Evolutionary conservation across 2,888 invertebrate species (phyloP).

Genomic region (Monoplex corrugatus): DNA sequence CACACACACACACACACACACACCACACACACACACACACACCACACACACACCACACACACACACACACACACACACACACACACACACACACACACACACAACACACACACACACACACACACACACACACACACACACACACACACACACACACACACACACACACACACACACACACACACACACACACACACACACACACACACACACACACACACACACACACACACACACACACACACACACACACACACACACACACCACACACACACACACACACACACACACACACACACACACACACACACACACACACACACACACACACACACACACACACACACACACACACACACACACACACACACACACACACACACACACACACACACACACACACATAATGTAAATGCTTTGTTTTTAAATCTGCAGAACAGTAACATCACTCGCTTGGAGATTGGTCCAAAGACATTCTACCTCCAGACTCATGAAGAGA

Average conservation of each 20-base stretch:
- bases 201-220: not conserved
- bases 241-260: conserved; percentile 10
- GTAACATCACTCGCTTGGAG: conserved; percentile 70
- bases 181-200: not conserved
- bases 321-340: conserved; percentile 16
- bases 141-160: conserved; percentile 3
- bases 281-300: conserved; percentile 21
- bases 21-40: too few species aligned
- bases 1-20: too few species aligned
- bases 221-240: conserved; percentile 1
- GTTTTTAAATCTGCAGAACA: conserved; percentile 66
- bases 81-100: conserved; percentile 6
- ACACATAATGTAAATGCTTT: not conserved
- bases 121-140: conserved; percentile 3
- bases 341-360: conserved; percentile 4
- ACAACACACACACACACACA: not conserved
- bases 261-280: conserved; percentile 20
- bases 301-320: conserved; percentile 16
- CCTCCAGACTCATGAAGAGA: conserved; percentile 68
- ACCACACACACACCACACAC: not conserved
- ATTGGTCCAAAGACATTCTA: conserved; percentile 71
- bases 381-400: too few species aligned
- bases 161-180: conserved; percentile 12
- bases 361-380: too few species aligned
- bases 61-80: conserved; percentile 11